Evolutionary conservation across 2,888 invertebrate species (phyloP).

Genomic region (Drosophila gaucha): DNA sequence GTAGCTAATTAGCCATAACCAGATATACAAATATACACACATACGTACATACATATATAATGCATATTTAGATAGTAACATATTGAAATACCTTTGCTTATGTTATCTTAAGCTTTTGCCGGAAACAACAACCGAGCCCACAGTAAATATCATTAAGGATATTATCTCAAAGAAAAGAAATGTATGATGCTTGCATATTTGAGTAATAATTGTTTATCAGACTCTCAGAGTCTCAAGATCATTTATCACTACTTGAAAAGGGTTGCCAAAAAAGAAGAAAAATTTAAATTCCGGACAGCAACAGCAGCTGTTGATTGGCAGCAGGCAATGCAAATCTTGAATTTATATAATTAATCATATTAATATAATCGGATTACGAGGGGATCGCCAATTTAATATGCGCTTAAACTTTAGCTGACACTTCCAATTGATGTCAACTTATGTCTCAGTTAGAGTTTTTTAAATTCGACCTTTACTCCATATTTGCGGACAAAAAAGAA

Average conservation of each 20-base stretch:
- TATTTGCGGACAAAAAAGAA: background rate
- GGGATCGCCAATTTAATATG: conserved; percentile 41
- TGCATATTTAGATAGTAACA: background rate
- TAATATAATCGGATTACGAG: conserved; percentile 51
- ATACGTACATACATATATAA: background rate
- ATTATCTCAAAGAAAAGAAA: background rate
- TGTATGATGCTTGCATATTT: conserved; percentile 7
- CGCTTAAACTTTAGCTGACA: conserved; percentile 40
- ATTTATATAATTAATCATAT: conserved; percentile 57
- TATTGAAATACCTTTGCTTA: background rate
- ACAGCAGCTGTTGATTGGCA: conserved; percentile 35
- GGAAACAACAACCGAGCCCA: background rate
- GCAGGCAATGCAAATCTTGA: conserved; percentile 39
- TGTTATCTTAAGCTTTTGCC: conserved; percentile 3
- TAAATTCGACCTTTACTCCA: conserved; percentile 24
- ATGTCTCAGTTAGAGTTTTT: conserved; percentile 36
- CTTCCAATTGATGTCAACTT: conserved; percentile 49
- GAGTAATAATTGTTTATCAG: conserved; percentile 24
- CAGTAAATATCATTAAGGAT: background rate
- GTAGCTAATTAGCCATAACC: conserved; percentile 8
- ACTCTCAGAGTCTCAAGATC: conserved; percentile 8
- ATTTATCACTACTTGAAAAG: conserved; percentile 23
- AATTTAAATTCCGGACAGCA: conserved; percentile 12
- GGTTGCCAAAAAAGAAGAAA: too few species aligned
- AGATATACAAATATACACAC: background rate